Percentiles rank a stretch among this genome's conserved stretches.
These are phyloP conservation scores for Scylla paramamosain DNA, from an alignment of 1,140 invertebrate genomes.

Conservation along the genomic window DNA sequence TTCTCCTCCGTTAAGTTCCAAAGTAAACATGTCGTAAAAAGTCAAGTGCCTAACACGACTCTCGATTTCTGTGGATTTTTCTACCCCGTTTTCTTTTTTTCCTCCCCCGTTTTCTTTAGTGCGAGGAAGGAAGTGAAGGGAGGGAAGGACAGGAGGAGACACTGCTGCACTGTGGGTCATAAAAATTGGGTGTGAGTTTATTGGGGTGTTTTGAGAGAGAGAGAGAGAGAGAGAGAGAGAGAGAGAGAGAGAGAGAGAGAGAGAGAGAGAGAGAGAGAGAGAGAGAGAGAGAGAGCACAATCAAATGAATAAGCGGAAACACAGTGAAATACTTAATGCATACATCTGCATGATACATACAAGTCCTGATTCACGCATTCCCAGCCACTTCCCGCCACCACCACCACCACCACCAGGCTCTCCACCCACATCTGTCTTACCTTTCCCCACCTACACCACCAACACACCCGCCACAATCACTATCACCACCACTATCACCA, in stretches of 20 bases:
- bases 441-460: no score
- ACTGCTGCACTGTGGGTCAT: not conserved
- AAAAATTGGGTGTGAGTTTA: no score
- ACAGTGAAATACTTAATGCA: no score
- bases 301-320: no score
- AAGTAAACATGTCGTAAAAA: slow-evolving; percentile 14
- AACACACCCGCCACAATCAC: no score
- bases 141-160: not conserved
- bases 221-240: not conserved
- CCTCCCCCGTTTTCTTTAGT: not conserved
- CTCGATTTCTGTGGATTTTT: not conserved
- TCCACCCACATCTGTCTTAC: no score
- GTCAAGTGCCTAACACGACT: not conserved
- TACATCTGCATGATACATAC: no score
- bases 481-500: no score
- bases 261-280: not conserved
- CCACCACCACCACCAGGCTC: no score
- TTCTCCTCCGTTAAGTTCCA: not conserved
- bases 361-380: no score
- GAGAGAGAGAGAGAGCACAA: not conserved
- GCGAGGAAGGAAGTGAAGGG: not conserved
- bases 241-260: not conserved
- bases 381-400: no score
- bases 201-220: not conserved
- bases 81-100: not conserved